These are phyloP conservation scores for Florisuga fusca DNA, from an alignment of 2,797 vertebrate genomes.

Conservation along the genomic window DNA sequence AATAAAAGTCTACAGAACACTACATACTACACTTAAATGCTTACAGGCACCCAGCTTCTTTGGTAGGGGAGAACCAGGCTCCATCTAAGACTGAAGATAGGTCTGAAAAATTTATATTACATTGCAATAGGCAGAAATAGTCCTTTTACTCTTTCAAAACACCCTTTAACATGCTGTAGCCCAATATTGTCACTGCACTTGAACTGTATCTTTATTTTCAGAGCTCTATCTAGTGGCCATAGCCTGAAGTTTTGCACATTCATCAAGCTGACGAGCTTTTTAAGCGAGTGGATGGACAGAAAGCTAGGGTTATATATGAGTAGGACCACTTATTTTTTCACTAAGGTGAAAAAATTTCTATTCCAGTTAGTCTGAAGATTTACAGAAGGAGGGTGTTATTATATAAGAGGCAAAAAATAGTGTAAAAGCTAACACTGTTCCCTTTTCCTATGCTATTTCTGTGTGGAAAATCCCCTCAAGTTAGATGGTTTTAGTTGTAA, in stretches of 20 bases:
- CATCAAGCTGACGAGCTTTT: neutral
- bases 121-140: neutral
- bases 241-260: neutral
- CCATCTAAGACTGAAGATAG: neutral
- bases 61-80: neutral
- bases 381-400: neutral
- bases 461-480: neutral
- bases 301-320: neutral
- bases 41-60: neutral
- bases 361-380: neutral
- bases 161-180: neutral
- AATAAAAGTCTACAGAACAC: neutral
- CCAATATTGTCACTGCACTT: neutral
- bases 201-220: neutral
- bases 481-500: neutral
- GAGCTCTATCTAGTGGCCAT: constrained; percentile 68
- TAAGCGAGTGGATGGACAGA: neutral
- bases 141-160: neutral
- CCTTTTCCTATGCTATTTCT: neutral
- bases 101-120: neutral
- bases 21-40: neutral
- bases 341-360: neutral
- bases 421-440: neutral
- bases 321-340: neutral
- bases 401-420: neutral